Evolutionary conservation across 2,888 invertebrate genomes (phyloP).

Genomic region (Pachycephus smyrnensis): DNA sequence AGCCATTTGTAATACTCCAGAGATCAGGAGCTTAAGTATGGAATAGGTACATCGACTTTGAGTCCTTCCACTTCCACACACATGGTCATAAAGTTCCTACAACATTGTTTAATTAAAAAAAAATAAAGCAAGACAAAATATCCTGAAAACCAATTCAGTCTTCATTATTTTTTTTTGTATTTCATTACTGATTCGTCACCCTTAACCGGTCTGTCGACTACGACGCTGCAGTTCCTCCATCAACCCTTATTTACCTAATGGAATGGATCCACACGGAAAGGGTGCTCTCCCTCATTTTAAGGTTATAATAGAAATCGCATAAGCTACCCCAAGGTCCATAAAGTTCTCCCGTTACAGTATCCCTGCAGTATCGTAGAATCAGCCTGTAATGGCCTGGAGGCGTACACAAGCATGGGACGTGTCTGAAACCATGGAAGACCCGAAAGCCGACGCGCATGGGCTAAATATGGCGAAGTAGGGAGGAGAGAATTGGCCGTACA

Average conservation of each 20-base stretch:
- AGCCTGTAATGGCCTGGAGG: neutral
- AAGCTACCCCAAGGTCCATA: neutral
- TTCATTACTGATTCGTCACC: neutral
- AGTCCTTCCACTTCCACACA: neutral
- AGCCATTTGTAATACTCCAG: neutral
- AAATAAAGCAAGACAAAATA: neutral
- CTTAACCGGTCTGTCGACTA: neutral
- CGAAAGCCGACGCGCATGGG: neutral
- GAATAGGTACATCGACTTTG: neutral
- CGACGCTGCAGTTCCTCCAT: neutral
- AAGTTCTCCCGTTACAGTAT: neutral
- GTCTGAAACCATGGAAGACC: neutral
- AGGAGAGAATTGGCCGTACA: neutral
- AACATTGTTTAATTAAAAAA: neutral
- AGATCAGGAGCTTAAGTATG: neutral
- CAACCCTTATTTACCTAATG: neutral
- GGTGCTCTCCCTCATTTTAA: neutral
- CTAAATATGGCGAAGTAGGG: neutral
- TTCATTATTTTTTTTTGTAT: neutral
- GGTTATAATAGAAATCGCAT: neutral
- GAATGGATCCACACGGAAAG: neutral
- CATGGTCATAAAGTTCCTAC: neutral
- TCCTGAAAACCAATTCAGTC: neutral
- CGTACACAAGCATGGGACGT: neutral
- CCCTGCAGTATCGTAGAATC: neutral